Evolutionary conservation across 2,113 vertebrate genomes (phyloP), one percentile per base, ranked within the genome.

Genomic region (Tragelaphus buxtoni): DNA sequence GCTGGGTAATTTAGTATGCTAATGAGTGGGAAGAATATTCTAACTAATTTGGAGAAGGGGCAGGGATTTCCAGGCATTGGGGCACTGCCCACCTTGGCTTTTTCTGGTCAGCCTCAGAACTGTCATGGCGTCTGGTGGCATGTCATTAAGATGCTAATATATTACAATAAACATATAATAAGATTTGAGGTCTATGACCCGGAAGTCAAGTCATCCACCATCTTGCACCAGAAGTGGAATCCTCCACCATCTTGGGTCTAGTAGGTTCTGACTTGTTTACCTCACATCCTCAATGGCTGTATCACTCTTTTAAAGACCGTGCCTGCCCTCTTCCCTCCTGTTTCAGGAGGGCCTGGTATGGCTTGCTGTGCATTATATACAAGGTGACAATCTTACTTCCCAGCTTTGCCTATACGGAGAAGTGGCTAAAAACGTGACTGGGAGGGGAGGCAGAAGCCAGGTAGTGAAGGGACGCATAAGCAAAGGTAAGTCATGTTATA

Each of bases 351-450:
- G 32, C 42, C 76, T 45, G 30, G n/a, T 47, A 81, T 39, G 39
- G 82, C 56, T 45, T 69, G 16, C 16, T 61, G 42, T 13, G 60
- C 60, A 72, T 45, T 14, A 47, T 17, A 28, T 8, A 53, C 2
- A 47, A 45, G 60, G 22, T n/a, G 45, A 51, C 72, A 45, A 30
- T 24, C 85, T 51, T 28, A 30, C 35, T 28, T 90, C 74, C 60
- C 11, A 69, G 45, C 5, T 22, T 22, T 2, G 22, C 0, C 9
- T n/a, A n/a, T 1, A 1, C 5, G 16, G 65, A 39, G 7, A 92
- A 95, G 65, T 20, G 45, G 84, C 11, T 53, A 5, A 83, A 83
- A 65, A 35, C 1, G 1, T 32, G 42, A 17, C 82, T 16, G 28
- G 42, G 22, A 5, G 60, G 2, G 45, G 7, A 51, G 60, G 5